Evolutionary conservation across 2,113 vertebrate genomes (phyloP), one percentile per base, ranked within the genome.

Genomic region (Meriones unguiculatus): DNA sequence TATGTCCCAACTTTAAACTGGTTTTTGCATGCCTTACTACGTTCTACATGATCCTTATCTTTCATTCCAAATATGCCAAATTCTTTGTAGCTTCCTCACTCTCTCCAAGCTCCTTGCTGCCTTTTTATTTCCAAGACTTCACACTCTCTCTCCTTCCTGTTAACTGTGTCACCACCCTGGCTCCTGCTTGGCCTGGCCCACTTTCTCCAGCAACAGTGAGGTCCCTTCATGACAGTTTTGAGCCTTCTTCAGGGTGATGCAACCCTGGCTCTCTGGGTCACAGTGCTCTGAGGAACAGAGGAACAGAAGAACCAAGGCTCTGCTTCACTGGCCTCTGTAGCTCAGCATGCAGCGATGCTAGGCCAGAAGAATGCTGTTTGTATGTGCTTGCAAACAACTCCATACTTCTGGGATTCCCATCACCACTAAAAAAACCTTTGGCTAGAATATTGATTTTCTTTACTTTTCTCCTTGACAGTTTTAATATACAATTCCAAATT

Each of bases 401-500:
- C 25, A 78, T 78, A 32, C 75, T 93, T 90, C 80, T 85, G 70
- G 32, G 81, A 76, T 64, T 67, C 20, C n/a, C 67, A 72, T 52
- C 70, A 95, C 69, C 50, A 84, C 78, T 28, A 15, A 67, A n/a
- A 24, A 87, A 69, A 94, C 32, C 18, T 88, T 75, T 95, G 80
- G 50, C 77, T 89, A 89, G 72, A 80, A 67, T 90, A 76, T 35
- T 90, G 18, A 50, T 59, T 86, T 91, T 96, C 73, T 94, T 96
- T 18, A 86, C 18, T 38, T 81, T 82, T 87, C 38, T 91, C 25
- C 41, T 95, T 93, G 67, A 59, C 67, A 87, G 80, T 69, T 57
- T 77, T 78, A 90, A 89, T 22, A 92, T 6, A 92, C 46, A 90
- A 90, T 67, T 96, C 73, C 6, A 50, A 96, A 89, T 72, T 88